Percentiles rank a stretch among this genome's conserved stretches.
Conservation (phyloP, 2,888 invertebrate species). For the Monoplex corrugatus region DNA sequence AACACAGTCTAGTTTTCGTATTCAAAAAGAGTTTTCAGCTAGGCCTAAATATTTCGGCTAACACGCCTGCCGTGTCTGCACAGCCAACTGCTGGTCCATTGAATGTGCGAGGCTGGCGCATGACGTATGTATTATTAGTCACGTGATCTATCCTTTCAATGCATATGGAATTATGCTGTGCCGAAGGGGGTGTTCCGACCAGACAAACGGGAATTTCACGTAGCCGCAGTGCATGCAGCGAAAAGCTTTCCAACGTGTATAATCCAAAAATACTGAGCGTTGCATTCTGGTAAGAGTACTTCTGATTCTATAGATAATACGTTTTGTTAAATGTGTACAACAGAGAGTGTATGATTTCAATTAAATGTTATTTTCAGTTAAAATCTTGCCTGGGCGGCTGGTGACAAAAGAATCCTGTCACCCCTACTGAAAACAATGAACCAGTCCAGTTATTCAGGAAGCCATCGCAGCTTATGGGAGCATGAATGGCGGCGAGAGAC, state of each 20-base stretch:
- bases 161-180: constrained; percentile 31
- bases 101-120: constrained; percentile 24
- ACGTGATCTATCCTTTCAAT: constrained; percentile 3
- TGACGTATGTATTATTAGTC: constrained; percentile 23
- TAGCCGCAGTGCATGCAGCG: background rate
- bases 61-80: background rate
- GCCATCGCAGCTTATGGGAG: constrained; percentile 36
- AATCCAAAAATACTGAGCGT: background rate
- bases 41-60: background rate
- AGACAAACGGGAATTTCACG: background rate
- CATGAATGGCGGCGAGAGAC: constrained; percentile 42
- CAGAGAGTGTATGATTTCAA: background rate
- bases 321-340: background rate
- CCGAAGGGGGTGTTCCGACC: constrained; percentile 14
- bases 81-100: background rate
- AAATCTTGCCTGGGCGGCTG: background rate
- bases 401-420: background rate
- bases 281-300: background rate
- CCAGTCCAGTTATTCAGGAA: constrained; percentile 39
- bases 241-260: background rate
- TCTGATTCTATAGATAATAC: background rate
- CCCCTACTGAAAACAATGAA: constrained; percentile 33
- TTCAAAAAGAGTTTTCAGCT: background rate
- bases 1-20: no score
- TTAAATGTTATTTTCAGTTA: background rate